These are phyloP conservation scores for Limnephilus auricula DNA, from an alignment of 2,888 invertebrate species.

Conservation along the genomic window DNA sequence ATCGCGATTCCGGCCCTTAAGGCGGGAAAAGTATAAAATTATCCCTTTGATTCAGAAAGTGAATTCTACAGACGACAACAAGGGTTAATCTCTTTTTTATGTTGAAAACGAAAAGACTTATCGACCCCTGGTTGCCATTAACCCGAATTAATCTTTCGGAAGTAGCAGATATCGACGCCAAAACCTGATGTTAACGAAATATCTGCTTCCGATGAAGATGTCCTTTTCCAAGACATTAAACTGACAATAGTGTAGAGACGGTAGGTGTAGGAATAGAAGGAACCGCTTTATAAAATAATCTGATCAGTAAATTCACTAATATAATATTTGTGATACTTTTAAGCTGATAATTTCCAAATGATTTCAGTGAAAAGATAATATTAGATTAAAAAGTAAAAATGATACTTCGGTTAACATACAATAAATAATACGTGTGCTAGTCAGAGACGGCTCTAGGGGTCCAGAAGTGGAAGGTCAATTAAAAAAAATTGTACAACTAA, in stretches of 20 bases:
- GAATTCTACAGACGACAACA: neutral
- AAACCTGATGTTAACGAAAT: neutral
- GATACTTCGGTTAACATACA: no score
- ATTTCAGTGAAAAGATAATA: neutral
- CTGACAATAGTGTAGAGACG: neutral
- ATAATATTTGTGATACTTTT: neutral
- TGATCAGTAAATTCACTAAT: neutral
- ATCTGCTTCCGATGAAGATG: conserved; percentile 10
- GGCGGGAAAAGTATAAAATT: no score
- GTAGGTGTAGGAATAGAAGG: no score
- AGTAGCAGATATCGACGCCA: neutral
- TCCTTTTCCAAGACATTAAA: neutral
- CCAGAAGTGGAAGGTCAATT: no score
- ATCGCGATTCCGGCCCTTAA: no score
- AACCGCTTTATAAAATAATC: neutral
- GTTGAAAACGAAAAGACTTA: neutral
- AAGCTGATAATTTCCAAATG: neutral
- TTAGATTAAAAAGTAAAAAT: no score
- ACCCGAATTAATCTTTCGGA: neutral
- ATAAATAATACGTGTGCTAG: no score
- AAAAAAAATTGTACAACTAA: no score
- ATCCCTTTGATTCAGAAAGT: neutral
- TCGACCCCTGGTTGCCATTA: neutral
- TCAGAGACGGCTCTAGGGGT: no score
- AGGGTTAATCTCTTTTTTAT: neutral